Base-by-base conservation (phyloP, 1,140 invertebrate species). In the Dysdera silvatica region DNA sequence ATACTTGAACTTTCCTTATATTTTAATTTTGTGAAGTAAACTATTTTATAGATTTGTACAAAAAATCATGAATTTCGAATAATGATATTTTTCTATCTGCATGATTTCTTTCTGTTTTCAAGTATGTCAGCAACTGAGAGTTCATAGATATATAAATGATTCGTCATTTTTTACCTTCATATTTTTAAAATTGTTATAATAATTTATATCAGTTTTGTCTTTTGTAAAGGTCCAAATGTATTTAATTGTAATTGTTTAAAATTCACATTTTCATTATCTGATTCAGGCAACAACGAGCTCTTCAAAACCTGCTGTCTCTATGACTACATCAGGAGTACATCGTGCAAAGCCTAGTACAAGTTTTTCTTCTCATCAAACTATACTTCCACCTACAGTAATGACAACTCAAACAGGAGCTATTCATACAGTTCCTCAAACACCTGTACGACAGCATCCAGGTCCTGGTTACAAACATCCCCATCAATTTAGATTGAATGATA, bases 341-440 rank as follows among this genome's bases (percentile, higher is more conserved):
- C 54, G 28, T 45, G 54, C 18, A 37, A 63, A 63, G 40, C 55
- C 61, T 8, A 52, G 52, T 23, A 53, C 56, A 14, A 53, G 49
- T 28, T 35, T 53, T 45, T 37, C 49, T 7, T 53, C 54, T 26
- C 52, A 63, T 31, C 52, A 56, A 40, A 45, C 45, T 5, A 33
- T 63, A 31, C 45, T 58, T 2, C 54, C 62, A n/a, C 54, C 55
- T 1, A 58, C 62, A n/a, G 54, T 58, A 2, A 58, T 65, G 62
- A 58, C 54, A 16, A 45, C 54, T 51, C 61, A 55, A 26, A 26
- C 60, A 20, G 35, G 52, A 7, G 28, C 37, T 20, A 23, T 35
- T 0, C 45, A 48, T 33, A 57, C 62, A 10, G 35, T 58, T 31
- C 55, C 55, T 26, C 62, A 57, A 37, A 65, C 55, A n/a, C 55